phyloP scores from a whole-genome alignment of 2,113 vertebrate species.

The Herpailurus yagouaroundi region DNA sequence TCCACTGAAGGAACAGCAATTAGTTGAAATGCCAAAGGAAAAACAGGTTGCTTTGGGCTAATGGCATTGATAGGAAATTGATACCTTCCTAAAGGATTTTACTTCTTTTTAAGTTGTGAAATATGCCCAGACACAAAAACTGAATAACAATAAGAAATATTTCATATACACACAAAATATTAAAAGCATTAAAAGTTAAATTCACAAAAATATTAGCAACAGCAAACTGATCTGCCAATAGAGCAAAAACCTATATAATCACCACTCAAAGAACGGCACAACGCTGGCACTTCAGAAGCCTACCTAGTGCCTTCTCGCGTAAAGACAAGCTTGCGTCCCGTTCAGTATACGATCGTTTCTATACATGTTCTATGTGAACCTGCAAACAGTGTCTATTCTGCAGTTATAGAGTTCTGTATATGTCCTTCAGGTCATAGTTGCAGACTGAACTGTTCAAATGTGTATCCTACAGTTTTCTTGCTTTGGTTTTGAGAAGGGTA shows the following conservation, averaged over 20 bases:
- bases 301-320: background rate
- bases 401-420: background rate
- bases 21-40: background rate
- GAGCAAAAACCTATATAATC: background rate
- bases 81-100: background rate
- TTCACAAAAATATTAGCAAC: background rate
- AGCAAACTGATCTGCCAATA: background rate
- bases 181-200: background rate
- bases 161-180: background rate
- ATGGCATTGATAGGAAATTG: background rate
- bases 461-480: background rate
- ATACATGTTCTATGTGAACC: background rate
- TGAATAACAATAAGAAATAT: background rate
- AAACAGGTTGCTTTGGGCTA: background rate
- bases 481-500: background rate
- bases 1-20: background rate
- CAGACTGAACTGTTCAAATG: background rate
- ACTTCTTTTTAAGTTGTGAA: background rate
- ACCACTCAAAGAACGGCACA: background rate
- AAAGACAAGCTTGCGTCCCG: background rate
- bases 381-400: background rate
- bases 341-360: background rate
- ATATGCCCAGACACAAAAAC: background rate
- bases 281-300: background rate
- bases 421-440: background rate